Percentiles rank a stretch among this genome's conserved stretches.
Evolutionary conservation across 1,140 invertebrate species (phyloP).

Genomic region (Phocides pigmalion): DNA sequence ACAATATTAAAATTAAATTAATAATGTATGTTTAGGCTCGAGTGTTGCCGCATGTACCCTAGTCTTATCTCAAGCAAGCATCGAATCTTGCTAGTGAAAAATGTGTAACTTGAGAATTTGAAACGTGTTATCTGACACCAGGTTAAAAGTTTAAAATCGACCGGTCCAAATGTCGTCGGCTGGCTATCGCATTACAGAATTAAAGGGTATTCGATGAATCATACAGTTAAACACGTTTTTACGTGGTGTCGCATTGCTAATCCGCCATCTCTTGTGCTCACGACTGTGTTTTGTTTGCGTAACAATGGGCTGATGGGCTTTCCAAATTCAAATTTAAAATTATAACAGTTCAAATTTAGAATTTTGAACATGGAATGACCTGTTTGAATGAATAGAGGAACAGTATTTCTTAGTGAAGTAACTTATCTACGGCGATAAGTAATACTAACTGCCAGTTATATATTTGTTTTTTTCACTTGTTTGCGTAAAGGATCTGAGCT

Average conservation of each 20-base stretch:
- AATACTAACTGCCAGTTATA: too few relatives aligned
- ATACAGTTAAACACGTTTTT: slow-evolving; percentile 8
- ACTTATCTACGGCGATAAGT: too few relatives aligned
- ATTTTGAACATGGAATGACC: too few relatives aligned
- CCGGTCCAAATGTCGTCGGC: neutral
- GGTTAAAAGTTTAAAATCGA: slow-evolving; percentile 13
- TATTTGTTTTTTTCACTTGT: too few relatives aligned
- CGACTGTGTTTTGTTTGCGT: neutral
- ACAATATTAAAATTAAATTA: neutral
- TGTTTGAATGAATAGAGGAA: too few relatives aligned
- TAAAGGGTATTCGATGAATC: slow-evolving; percentile 10
- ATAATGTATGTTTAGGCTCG: neutral
- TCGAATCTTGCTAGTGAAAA: neutral
- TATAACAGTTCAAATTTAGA: too few relatives aligned
- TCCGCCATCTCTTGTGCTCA: neutral
- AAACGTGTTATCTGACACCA: neutral
- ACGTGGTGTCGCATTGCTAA: neutral
- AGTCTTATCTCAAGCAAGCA: neutral
- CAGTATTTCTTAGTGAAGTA: too few relatives aligned
- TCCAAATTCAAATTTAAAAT: too few relatives aligned
- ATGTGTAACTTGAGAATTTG: neutral
- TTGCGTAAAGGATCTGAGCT: too few relatives aligned
- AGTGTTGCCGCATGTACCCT: too few relatives aligned
- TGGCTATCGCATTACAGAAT: neutral
- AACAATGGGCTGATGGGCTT: too few relatives aligned